A percentile compares a stretch with the other conserved stretches of the same genome.
Conservation (phyloP, 2,113 vertebrate genomes). For the Nyctibius bracteatus region DNA sequence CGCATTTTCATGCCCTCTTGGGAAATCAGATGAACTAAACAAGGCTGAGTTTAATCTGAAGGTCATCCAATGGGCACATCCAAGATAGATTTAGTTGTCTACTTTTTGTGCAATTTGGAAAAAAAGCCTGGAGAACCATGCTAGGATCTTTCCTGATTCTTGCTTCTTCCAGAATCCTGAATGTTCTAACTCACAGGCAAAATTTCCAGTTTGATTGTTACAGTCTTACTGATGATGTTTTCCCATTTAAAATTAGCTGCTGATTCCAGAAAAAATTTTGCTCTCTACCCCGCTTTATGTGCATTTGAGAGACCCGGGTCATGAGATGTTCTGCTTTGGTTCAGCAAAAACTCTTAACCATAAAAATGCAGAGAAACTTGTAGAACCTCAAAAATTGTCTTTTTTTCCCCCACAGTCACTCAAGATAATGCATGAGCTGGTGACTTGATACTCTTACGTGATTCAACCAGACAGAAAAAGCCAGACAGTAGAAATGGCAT, state of each 20-base stretch:
- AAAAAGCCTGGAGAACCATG: fast-evolving
- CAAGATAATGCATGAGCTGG: neutral
- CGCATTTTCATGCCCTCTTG: neutral
- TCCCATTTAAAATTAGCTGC: neutral
- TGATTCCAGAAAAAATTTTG: fast-evolving
- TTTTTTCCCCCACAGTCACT: neutral
- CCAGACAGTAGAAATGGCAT: neutral
- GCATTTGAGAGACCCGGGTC: neutral
- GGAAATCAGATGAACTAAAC: neutral
- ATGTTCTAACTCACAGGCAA: neutral
- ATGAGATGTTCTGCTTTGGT: neutral
- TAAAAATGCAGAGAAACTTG: neutral
- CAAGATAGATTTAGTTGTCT: neutral
- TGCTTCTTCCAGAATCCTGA: neutral
- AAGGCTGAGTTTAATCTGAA: neutral
- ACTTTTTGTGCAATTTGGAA: neutral
- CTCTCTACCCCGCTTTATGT: neutral
- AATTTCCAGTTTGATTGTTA: neutral
- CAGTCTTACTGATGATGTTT: neutral
- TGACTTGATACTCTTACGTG: neutral
- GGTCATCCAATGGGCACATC: neutral
- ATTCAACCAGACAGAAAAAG: neutral
- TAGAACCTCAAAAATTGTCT: neutral
- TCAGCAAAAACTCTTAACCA: neutral
- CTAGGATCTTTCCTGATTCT: neutral